Evolutionary conservation across 2,888 invertebrate species (phyloP).

Genomic region (Mayetiola destructor): DNA sequence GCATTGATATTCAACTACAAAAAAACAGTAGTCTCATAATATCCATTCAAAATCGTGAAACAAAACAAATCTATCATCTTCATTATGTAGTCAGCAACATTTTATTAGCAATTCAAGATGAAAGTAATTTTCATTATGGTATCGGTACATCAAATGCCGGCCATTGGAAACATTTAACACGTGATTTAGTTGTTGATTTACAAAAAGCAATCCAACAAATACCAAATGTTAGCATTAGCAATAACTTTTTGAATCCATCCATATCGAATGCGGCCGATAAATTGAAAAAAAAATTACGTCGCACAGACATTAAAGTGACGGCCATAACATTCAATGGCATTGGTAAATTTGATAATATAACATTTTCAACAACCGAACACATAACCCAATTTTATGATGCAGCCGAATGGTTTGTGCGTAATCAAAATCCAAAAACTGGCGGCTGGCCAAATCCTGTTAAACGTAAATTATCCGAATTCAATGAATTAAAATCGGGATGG

Average conservation of each 20-base stretch:
- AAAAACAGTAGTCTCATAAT: conserved; percentile 73
- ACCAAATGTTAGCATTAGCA: conserved; percentile 34
- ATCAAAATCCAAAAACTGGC: conserved; percentile 71
- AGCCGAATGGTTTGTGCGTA: conserved; percentile 78
- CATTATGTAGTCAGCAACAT: conserved; percentile 68
- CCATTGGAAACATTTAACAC: conserved; percentile 63
- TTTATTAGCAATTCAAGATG: conserved; percentile 45
- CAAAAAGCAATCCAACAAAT: conserved; percentile 73
- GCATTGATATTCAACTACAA: conserved; percentile 53
- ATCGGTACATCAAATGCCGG: conserved; percentile 44
- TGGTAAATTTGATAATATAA: conserved; percentile 62
- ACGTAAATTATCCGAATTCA: conserved; percentile 57
- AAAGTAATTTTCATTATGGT: conserved; percentile 66
- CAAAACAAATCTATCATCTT: conserved; percentile 60
- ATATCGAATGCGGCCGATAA: conserved; percentile 17
- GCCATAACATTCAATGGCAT: conserved; percentile 45
- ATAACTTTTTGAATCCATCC: not conserved
- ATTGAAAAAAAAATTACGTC: conserved; percentile 27
- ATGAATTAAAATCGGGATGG: conserved; percentile 76
- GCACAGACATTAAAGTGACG: conserved; percentile 27
- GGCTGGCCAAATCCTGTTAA: conserved; percentile 89
- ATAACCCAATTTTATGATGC: conserved; percentile 82
- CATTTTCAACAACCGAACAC: conserved; percentile 70
- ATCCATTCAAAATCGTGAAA: conserved; percentile 61
- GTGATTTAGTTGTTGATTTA: conserved; percentile 80